A percentile compares a stretch with the other conserved stretches of the same genome.
phyloP scores from a whole-genome alignment of 1,140 invertebrate species.

The Danaus melanippus region DNA sequence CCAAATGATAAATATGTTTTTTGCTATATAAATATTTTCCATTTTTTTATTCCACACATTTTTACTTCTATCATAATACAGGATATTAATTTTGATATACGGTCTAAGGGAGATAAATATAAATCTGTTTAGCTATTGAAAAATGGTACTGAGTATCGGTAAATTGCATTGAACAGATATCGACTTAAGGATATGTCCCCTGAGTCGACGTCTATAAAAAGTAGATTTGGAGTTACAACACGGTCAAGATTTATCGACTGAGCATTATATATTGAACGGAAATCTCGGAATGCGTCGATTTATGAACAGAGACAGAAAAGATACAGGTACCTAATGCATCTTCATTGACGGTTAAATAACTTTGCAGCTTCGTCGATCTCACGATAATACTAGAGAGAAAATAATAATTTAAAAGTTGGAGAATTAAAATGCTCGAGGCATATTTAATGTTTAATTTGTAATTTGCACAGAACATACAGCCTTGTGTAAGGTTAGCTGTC shows the following conservation, averaged over 20 bases:
- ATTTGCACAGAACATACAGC: constrained; percentile 31
- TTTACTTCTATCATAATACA: too few relatives aligned
- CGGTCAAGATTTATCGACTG: constrained; percentile 52
- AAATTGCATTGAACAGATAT: constrained; percentile 32
- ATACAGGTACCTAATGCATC: constrained; percentile 9
- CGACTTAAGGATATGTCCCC: constrained; percentile 48
- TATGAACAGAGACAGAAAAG: constrained; percentile 33
- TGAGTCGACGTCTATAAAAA: constrained; percentile 51
- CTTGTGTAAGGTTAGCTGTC: constrained; percentile 45
- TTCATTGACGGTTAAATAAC: constrained; percentile 11
- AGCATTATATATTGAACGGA: constrained; percentile 45
- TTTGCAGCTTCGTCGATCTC: constrained; percentile 17
- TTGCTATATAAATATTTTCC: too few relatives aligned
- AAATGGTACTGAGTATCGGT: too few relatives aligned
- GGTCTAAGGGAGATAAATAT: too few relatives aligned
- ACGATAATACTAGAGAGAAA: constrained; percentile 7
- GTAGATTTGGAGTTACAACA: constrained; percentile 49
- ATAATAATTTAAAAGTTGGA: constrained; percentile 13
- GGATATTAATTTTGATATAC: too few relatives aligned
- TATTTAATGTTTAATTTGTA: constrained; percentile 18
- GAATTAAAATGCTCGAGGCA: constrained; percentile 15
- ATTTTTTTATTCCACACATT: too few relatives aligned
- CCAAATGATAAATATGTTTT: too few relatives aligned
- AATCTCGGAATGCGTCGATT: constrained; percentile 43
- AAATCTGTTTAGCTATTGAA: too few relatives aligned